phyloP scores from a whole-genome alignment of 2,113 vertebrate genomes.

The Ranitomeya variabilis region DNA sequence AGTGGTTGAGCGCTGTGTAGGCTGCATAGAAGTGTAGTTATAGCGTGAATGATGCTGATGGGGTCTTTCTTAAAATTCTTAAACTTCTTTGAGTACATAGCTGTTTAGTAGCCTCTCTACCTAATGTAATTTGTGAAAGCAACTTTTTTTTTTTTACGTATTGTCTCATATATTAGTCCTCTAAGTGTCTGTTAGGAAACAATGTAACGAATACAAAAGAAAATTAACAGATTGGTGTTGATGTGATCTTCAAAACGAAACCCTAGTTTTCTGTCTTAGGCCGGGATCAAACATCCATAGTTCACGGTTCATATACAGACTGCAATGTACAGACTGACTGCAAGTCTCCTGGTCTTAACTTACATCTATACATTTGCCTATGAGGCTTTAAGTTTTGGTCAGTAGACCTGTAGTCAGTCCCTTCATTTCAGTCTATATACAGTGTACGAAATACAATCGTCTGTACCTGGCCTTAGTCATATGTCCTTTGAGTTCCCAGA shows the following conservation, averaged over 20 bases:
- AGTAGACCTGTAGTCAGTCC: too few species aligned
- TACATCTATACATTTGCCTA: too few species aligned
- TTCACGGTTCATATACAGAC: too few species aligned
- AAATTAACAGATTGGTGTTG: neutral
- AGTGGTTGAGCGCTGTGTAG: neutral
- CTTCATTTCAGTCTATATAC: too few species aligned
- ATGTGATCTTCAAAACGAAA: neutral
- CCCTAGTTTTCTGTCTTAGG: neutral
- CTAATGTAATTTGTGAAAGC: neutral
- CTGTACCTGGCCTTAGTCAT: neutral
- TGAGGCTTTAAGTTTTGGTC: too few species aligned
- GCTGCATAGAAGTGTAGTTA: neutral
- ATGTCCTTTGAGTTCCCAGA: neutral
- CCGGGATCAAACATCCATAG: too few species aligned
- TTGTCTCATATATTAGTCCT: too few species aligned
- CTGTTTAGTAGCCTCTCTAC: neutral
- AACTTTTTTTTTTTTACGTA: too few species aligned
- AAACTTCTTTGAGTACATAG: neutral
- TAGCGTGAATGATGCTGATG: slow-evolving; percentile 19
- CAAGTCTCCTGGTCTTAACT: too few species aligned
- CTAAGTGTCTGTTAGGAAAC: neutral
- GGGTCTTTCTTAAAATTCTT: neutral
- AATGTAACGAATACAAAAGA: neutral
- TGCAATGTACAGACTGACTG: too few species aligned
- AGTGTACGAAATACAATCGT: too few species aligned